Evolutionary conservation across 2,797 vertebrate genomes (phyloP), one percentile per base, ranked within the genome.

Genomic region (Scolopax bukidnonensis): DNA sequence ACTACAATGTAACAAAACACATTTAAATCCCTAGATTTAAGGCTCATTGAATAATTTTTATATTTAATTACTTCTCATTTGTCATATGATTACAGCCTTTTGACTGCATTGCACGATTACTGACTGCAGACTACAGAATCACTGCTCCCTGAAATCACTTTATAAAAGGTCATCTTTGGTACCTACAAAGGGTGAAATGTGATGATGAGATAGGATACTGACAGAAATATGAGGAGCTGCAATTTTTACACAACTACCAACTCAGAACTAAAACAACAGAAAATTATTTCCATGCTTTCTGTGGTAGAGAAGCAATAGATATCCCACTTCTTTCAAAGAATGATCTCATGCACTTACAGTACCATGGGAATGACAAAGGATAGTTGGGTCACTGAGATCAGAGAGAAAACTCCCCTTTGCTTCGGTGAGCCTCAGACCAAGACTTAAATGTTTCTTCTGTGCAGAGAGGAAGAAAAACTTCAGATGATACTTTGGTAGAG

Each of bases 1-100:
- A 70, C 51, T 79, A 84, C 93, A 91, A 53, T 57, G 30, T 56
- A 87, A 89, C 68, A 92, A 94, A 95, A 63, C 30, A 80, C 57
- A 82, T 85, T 84, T 84, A 86, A 96, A 93, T 28, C 32, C 36
- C 57, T 73, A 40, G 6, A 41, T 79, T 79, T 89, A 67, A 59
- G 70, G 91, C 30, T 45, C 38, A 59, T 1, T 93, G 65, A 90
- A 74, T 67, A 50, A 60, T 61, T 89, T 2, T 73, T 4, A n/a
- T 92, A 82, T 76, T 84, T 63, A 84, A 67, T 73, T 73, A 20
- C n/a, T 84, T 43, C 59, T 82, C n/a, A 57, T 77, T 60, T 83
- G 11, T 73, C 32, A 17, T 18, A n/a, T 4, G 3, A 33, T 60
- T 70, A 36, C 23, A 57, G 63, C 7, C 40, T 86, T 84, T 59